Evolutionary conservation across 2,888 invertebrate species (phyloP).

Genomic region (Andrena haemorrhoa): DNA sequence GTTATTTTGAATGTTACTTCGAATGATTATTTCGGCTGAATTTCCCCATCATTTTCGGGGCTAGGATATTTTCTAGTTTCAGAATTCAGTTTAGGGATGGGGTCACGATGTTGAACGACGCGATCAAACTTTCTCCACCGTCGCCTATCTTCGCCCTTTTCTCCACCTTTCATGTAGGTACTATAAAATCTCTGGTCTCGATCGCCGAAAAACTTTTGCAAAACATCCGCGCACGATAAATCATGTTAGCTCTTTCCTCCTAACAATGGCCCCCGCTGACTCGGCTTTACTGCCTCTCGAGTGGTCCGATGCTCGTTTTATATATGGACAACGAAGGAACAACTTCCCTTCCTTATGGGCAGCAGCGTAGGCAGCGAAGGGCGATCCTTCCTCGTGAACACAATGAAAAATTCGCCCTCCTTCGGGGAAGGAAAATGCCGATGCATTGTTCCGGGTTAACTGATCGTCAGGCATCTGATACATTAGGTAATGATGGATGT

Average conservation of each 20-base stretch:
- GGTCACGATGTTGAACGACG: conserved; percentile 25
- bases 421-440: conserved; percentile 20
- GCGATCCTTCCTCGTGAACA: conserved; percentile 20
- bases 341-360: conserved; percentile 8
- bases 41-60: not conserved
- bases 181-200: conserved; percentile 30
- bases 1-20: too few relatives aligned
- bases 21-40: not conserved
- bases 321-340: conserved; percentile 29
- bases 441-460: conserved; percentile 42
- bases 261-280: conserved; percentile 64
- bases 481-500: conserved; percentile 30
- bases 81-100: conserved; percentile 23
- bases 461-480: conserved; percentile 20
- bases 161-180: not conserved
- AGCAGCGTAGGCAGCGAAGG: conserved; percentile 27
- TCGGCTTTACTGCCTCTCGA: conserved; percentile 55
- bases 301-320: conserved; percentile 44
- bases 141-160: conserved; percentile 5
- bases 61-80: not conserved
- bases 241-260: conserved; percentile 56
- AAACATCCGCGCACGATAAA: conserved; percentile 65
- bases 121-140: conserved; percentile 19
- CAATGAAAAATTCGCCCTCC: conserved; percentile 44
- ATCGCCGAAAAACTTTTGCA: conserved; percentile 57